phyloP scores from a whole-genome alignment of 2,113 vertebrate genomes.

The Podiceps cristatus region DNA sequence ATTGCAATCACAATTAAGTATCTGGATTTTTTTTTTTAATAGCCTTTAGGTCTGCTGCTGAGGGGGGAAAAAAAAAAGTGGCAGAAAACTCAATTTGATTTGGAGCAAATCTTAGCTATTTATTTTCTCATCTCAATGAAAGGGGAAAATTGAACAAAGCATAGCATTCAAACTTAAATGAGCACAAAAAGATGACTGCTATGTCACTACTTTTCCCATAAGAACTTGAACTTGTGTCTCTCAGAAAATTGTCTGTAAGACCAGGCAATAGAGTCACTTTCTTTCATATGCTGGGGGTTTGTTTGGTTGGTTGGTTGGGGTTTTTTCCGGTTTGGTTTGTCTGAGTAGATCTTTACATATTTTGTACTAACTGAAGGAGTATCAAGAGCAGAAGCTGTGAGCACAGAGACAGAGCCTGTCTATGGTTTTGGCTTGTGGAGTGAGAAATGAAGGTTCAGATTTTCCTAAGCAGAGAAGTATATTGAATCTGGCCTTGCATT shows the following conservation, averaged over 20 bases:
- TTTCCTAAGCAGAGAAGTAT: not conserved
- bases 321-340: not conserved
- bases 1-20: not conserved
- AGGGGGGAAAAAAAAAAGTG: not conserved
- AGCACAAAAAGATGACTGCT: not conserved
- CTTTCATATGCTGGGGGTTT: not conserved
- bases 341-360: not conserved
- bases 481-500: not conserved
- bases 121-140: not conserved
- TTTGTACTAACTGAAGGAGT: not conserved
- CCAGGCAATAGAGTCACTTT: not conserved
- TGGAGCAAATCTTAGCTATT: not conserved
- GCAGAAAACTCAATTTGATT: not conserved
- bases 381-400: not conserved
- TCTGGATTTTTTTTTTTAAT: not conserved
- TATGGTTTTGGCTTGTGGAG: not conserved
- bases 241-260: not conserved
- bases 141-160: not conserved
- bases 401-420: not conserved
- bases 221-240: not conserved
- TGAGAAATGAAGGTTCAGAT: not conserved
- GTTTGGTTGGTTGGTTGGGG: not conserved
- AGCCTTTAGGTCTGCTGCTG: not conserved
- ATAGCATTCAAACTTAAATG: not conserved
- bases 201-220: not conserved